These are phyloP conservation scores for Heteropelma amictum DNA, from an alignment of 2,888 invertebrate genomes.

Conservation along the genomic window DNA sequence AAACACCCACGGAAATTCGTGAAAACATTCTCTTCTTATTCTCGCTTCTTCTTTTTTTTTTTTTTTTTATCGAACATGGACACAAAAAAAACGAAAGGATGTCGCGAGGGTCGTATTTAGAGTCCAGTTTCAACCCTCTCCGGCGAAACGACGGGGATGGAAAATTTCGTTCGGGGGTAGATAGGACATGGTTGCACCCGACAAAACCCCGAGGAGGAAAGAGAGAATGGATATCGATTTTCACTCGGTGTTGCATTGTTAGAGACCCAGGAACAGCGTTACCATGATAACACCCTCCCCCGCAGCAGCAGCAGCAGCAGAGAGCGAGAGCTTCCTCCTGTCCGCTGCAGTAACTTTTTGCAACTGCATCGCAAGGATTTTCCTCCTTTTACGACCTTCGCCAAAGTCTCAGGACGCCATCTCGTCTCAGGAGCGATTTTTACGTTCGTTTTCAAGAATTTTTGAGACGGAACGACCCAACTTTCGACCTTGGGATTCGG, in stretches of 20 bases:
- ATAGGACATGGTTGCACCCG: conserved; percentile 42
- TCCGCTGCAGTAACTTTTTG: conserved; percentile 30
- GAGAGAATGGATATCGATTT: conserved; percentile 69
- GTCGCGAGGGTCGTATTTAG: no score
- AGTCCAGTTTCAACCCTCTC: neutral
- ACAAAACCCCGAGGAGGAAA: conserved; percentile 22
- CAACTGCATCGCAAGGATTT: neutral
- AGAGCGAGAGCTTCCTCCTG: no score
- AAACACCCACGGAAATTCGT: conserved; percentile 16
- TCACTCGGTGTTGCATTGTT: conserved; percentile 69
- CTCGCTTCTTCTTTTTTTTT: neutral
- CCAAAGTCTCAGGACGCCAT: no score
- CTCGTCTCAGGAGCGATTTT: no score
- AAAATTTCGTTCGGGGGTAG: conserved; percentile 42
- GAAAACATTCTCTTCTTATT: no score
- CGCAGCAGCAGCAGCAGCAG: conserved; percentile 47
- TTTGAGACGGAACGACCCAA: no score
- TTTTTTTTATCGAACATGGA: no score
- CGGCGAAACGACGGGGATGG: neutral
- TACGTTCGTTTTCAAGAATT: no score
- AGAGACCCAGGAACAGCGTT: conserved; percentile 70
- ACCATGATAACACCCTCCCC: conserved; percentile 74
- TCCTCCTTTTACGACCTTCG: no score
- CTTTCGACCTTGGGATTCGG: no score
- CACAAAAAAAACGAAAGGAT: no score